phyloP scores from a whole-genome alignment of 37 sponge, comb jelly and placozoan genomes.

The Spongilla lacustris region DNA sequence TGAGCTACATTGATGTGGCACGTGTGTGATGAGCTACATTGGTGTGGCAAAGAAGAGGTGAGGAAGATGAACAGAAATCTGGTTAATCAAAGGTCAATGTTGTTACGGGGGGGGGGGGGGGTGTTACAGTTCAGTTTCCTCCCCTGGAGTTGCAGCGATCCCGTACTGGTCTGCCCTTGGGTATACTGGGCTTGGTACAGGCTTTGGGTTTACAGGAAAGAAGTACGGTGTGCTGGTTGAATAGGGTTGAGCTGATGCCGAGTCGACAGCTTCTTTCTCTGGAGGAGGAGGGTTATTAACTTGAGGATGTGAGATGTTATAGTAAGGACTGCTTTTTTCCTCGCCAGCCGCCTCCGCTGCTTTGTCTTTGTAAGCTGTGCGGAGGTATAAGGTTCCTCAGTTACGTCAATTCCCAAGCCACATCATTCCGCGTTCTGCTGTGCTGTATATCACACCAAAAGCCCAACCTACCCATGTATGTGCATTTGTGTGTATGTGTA shows the following conservation, averaged over 20 bases:
- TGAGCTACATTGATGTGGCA: too few species aligned
- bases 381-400: background rate
- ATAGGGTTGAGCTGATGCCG: background rate
- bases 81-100: too few species aligned
- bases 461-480: too few species aligned
- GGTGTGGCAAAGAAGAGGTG: too few species aligned
- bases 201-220: background rate
- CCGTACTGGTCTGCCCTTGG: background rate
- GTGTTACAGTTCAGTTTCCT: background rate
- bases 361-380: background rate
- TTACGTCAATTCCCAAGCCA: background rate
- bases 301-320: background rate
- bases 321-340: background rate
- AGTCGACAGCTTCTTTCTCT: background rate
- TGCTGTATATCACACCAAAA: too few species aligned
- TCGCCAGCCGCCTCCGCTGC: background rate
- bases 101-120: too few species aligned
- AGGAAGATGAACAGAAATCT: too few species aligned
- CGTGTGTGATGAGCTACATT: too few species aligned
- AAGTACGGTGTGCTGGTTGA: background rate
- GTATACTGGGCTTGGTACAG: background rate
- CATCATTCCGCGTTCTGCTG: too few species aligned
- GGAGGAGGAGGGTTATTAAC: too few species aligned
- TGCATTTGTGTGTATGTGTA: too few species aligned
- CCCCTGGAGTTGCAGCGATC: background rate